A percentile compares a stretch with the other conserved stretches of the same genome.
Conservation (phyloP, 2,797 vertebrate species). For the Mionectes olivaceus region DNA sequence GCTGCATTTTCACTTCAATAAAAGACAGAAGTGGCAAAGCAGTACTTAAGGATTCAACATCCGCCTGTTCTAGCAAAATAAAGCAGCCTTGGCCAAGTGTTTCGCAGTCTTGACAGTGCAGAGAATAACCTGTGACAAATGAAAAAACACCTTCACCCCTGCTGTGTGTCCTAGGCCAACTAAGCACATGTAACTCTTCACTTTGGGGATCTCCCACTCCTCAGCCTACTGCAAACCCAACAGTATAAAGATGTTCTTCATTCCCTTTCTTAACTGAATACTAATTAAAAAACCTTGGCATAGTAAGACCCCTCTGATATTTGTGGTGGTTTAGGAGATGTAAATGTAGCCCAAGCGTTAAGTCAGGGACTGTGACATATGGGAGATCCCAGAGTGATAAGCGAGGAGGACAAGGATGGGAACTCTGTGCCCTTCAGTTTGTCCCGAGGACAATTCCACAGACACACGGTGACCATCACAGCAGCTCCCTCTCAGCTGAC, state of each 20-base stretch:
- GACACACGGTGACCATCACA: accelerated
- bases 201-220: neutral
- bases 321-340: accelerated
- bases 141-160: neutral
- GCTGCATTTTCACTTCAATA: neutral
- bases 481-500: accelerated
- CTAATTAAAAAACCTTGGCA: neutral
- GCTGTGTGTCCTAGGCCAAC: neutral
- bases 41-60: neutral
- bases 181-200: neutral
- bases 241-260: neutral
- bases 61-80: neutral
- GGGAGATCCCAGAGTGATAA: neutral
- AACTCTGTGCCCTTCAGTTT: neutral
- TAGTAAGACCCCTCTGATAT: neutral
- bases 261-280: neutral
- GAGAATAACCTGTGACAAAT: neutral
- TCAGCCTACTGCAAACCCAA: neutral
- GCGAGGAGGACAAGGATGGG: accelerated
- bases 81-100: neutral
- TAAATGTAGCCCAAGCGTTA: neutral
- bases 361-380: neutral
- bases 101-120: neutral
- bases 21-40: neutral
- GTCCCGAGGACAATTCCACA: neutral